Conservation (phyloP, 2,888 invertebrate genomes). For the Cheilosia pagana region DNA sequence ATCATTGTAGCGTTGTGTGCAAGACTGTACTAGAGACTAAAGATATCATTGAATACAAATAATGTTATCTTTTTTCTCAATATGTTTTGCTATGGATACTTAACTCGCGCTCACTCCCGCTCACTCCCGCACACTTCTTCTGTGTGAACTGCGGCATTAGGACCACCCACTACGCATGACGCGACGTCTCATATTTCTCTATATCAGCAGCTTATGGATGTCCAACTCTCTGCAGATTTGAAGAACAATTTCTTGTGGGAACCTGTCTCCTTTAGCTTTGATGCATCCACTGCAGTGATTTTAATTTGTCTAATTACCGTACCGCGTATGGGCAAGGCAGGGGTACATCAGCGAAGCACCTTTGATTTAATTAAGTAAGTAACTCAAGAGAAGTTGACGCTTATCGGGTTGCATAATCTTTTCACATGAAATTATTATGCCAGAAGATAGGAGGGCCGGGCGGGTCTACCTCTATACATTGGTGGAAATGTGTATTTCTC, state of each 20-base stretch:
- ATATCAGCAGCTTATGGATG: slow-evolving; percentile 46
- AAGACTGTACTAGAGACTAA: too few relatives aligned
- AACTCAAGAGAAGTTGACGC: slow-evolving; percentile 71
- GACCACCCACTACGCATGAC: slow-evolving; percentile 59
- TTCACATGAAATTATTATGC: slow-evolving; percentile 70
- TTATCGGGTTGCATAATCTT: slow-evolving; percentile 74
- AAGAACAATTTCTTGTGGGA: slow-evolving; percentile 53
- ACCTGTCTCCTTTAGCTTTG: slow-evolving; percentile 33
- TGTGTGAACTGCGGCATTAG: not conserved
- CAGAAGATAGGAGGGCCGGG: not conserved
- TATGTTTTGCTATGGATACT: too few relatives aligned
- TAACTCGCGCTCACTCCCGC: too few relatives aligned
- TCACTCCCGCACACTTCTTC: slow-evolving; percentile 23
- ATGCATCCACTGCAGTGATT: slow-evolving; percentile 48
- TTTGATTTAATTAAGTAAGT: slow-evolving; percentile 74
- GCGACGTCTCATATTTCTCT: slow-evolving; percentile 60
- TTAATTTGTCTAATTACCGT: slow-evolving; percentile 75
- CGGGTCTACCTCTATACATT: slow-evolving; percentile 4
- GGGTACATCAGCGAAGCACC: slow-evolving; percentile 52
- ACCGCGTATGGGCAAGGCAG: slow-evolving; percentile 38
- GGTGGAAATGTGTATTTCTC: slow-evolving; percentile 32
- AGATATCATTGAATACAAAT: too few relatives aligned
- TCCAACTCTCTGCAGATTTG: slow-evolving; percentile 30
- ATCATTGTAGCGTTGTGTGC: too few relatives aligned
- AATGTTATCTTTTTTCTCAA: too few relatives aligned